Percentiles rank a stretch among this genome's conserved stretches.
phyloP scores from a whole-genome alignment of 2,888 invertebrate species.

The Pardosa pseudoannulata region DNA sequence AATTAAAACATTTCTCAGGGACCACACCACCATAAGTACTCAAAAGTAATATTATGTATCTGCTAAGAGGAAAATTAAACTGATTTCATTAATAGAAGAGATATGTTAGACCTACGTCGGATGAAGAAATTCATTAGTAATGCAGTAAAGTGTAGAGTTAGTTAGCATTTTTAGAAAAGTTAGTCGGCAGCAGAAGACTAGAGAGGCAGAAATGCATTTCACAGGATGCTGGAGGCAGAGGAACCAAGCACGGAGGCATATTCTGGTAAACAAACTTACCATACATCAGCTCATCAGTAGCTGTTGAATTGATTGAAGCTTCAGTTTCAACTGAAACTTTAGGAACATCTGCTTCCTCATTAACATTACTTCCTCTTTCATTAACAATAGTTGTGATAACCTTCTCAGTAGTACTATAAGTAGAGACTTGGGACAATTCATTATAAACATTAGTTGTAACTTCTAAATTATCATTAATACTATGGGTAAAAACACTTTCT shows the following conservation, averaged over 20 bases:
- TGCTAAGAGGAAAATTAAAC: too few species aligned
- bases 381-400: conserved; percentile 11
- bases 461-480: conserved; percentile 24
- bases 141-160: not conserved
- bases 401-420: conserved; percentile 63
- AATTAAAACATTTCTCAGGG: too few species aligned
- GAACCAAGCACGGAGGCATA: conserved; percentile 51
- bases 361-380: conserved; percentile 25
- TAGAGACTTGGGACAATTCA: conserved; percentile 61
- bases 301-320: conserved; percentile 4
- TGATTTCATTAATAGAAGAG: too few species aligned
- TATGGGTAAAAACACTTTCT: not conserved
- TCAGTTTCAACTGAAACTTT: conserved; percentile 50
- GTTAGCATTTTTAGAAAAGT: conserved; percentile 9
- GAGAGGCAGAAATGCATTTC: not conserved
- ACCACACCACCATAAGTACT: too few species aligned
- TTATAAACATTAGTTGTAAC: conserved; percentile 42
- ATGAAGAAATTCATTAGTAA: not conserved
- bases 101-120: too few species aligned
- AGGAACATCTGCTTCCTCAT: conserved; percentile 27
- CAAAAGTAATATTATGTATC: too few species aligned
- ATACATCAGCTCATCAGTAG: conserved; percentile 31
- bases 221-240: conserved; percentile 30
- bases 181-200: conserved; percentile 20
- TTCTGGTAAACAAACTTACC: conserved; percentile 60